phyloP scores from a whole-genome alignment of 2,888 invertebrate species.

The Amaurobius ferox region DNA sequence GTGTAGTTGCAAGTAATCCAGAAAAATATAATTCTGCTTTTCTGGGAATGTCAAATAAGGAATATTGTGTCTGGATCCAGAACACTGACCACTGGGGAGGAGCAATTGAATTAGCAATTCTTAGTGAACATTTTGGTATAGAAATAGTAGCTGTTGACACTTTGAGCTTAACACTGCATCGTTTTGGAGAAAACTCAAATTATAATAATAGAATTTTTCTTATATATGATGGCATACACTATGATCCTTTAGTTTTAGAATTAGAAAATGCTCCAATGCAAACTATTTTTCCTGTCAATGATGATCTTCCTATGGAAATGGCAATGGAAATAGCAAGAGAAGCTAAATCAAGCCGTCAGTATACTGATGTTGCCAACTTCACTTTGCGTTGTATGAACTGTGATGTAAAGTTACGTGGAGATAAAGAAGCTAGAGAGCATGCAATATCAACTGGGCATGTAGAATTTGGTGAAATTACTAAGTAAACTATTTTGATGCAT shows the following conservation, averaged over 20 bases:
- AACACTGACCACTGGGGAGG: conserved; percentile 96
- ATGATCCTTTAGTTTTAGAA: conserved; percentile 94
- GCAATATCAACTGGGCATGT: conserved; percentile 89
- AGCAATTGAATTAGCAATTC: conserved; percentile 92
- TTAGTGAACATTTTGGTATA: conserved; percentile 89
- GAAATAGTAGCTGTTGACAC: conserved; percentile 97
- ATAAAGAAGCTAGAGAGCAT: conserved; percentile 89
- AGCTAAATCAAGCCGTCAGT: conserved; percentile 92
- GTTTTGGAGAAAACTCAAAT: conserved; percentile 92
- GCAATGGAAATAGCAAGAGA: conserved; percentile 91
- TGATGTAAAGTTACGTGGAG: conserved; percentile 85
- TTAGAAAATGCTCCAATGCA: conserved; percentile 82
- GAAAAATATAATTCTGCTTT: conserved; percentile 90
- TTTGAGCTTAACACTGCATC: conserved; percentile 90
- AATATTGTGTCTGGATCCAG: conserved; percentile 94
- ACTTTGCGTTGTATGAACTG: conserved; percentile 90
- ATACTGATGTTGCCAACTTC: conserved; percentile 92
- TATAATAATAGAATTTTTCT: conserved; percentile 90
- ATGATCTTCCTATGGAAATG: conserved; percentile 85
- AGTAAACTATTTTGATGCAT: background rate
- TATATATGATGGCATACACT: conserved; percentile 96
- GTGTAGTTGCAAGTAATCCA: conserved; percentile 86
- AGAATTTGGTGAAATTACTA: conserved; percentile 78
- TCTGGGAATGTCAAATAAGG: conserved; percentile 82
- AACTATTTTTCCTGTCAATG: conserved; percentile 88